Percentiles rank a stretch among this genome's conserved stretches.
These are phyloP conservation scores for Meiosimyza platycephala DNA, from an alignment of 2,888 invertebrate species.

Conservation along the genomic window DNA sequence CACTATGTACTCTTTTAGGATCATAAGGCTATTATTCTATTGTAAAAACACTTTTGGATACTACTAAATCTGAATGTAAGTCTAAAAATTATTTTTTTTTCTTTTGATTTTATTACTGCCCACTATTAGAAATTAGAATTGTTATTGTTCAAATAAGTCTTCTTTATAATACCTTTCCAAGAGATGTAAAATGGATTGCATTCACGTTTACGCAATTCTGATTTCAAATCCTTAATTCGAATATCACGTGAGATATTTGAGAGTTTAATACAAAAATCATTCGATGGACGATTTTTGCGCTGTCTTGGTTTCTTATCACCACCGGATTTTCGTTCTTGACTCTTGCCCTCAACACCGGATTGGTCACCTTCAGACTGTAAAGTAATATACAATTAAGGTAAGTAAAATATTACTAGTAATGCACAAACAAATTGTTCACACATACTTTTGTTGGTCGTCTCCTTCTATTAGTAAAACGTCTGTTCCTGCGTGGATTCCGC, in stretches of 20 bases:
- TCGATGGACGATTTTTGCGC: conserved; percentile 55
- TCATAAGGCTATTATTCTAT: no score
- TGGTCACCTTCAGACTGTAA: conserved; percentile 64
- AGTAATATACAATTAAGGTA: background rate
- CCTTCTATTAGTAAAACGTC: conserved; percentile 60
- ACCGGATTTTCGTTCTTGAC: conserved; percentile 59
- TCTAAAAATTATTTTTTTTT: no score
- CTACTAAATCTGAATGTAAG: no score
- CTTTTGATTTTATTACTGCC: no score
- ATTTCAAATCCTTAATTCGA: conserved; percentile 80
- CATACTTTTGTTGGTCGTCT: conserved; percentile 62
- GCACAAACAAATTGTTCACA: background rate
- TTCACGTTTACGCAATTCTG: conserved; percentile 78
- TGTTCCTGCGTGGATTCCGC: conserved; percentile 57
- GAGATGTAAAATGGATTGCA: conserved; percentile 82
- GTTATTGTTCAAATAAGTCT: background rate
- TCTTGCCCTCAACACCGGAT: conserved; percentile 62
- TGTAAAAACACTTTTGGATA: no score
- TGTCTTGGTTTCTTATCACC: conserved; percentile 48
- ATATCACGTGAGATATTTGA: conserved; percentile 79
- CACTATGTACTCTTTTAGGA: no score
- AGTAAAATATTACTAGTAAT: conserved; percentile 8
- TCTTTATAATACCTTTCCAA: conserved; percentile 72
- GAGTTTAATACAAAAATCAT: conserved; percentile 69
- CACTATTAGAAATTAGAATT: no score